Evolutionary conservation across 2,888 invertebrate genomes (phyloP).

Genomic region (Drosophila acutilabella): DNA sequence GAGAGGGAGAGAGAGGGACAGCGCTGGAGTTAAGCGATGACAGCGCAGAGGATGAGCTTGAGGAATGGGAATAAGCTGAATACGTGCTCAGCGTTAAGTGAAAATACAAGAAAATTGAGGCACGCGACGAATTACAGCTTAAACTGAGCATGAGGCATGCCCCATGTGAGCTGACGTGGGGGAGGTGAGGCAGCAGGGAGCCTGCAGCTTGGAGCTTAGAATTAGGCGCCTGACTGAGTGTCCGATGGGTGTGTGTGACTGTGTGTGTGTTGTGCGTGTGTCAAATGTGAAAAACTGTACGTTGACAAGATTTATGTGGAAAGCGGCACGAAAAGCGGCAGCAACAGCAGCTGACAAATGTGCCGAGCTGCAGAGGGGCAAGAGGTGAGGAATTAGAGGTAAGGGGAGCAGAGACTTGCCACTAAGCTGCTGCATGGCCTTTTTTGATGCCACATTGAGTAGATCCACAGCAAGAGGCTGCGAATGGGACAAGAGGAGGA

Average conservation of each 20-base stretch:
- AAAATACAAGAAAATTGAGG: conserved; percentile 72
- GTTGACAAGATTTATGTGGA: conserved; percentile 75
- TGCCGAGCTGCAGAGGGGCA: background rate
- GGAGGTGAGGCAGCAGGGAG: background rate
- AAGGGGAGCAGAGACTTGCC: conserved; percentile 15
- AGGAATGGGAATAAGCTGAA: conserved; percentile 49
- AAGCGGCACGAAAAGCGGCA: conserved; percentile 12
- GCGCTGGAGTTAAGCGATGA: conserved; percentile 47
- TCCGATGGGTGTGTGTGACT: conserved; percentile 46
- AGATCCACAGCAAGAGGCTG: conserved; percentile 20
- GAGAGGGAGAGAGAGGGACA: background rate
- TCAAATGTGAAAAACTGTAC: conserved; percentile 77
- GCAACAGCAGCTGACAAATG: conserved; percentile 42
- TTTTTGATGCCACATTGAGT: conserved; percentile 40
- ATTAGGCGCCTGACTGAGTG: conserved; percentile 73
- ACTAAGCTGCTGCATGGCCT: conserved; percentile 48
- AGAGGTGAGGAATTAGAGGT: background rate
- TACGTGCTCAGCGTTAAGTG: conserved; percentile 76
- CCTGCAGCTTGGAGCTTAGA: conserved; percentile 40
- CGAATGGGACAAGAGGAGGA: conserved; percentile 13
- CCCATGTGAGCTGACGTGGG: conserved; percentile 9
- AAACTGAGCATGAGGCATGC: conserved; percentile 34
- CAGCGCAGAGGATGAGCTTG: conserved; percentile 43
- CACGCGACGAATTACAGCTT: conserved; percentile 67
- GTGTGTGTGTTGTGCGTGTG: conserved; percentile 28